Evolutionary conservation across 2,888 invertebrate species (phyloP), one percentile per base, ranked within the genome.

Genomic region (Spialia ferax): DNA sequence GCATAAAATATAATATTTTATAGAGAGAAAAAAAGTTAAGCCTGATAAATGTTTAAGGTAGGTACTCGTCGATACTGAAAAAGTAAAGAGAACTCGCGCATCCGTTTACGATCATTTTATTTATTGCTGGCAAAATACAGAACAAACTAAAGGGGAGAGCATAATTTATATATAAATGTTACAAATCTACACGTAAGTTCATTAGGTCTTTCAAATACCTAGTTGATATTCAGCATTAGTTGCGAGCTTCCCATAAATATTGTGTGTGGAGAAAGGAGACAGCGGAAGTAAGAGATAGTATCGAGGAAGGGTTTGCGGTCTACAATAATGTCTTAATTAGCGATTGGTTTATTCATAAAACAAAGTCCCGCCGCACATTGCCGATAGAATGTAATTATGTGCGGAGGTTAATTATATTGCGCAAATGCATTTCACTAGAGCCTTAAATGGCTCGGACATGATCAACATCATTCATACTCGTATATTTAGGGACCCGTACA

Each of bases 261-360:
- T 60, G 60, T 32, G 60, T 66, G 60, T 50, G 23, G 61, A 61
- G 67, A 67, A 67, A 67, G 67, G 56, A 67, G 35, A 56, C 67
- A 61, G 66, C 67, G 67, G 67, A 67, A 67, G 52, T 63, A 38
- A 1, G 50, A 22, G 68, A 63, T 68, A 62, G 22, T 35, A 62
- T 62, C 68, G 61, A 48, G 68, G 61, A 62, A 60, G 57, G 56
- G 20, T 23, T 50, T 5, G 50, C 45, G 45, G 61, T 61, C 67
- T 56, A 55, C 45, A 52, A 64, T 57, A 35, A 68, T 57, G 68
- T 68, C 60, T 68, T 68, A 68, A 62, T 68, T 68, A 62, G 56
- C 57, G 45, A 68, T 62, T 62, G 68, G 45, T 68, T 67, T 67
- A 61, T 67, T 67, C 61, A 67, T 67, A 67, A 67, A 67, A 66